A percentile compares a stretch with the other conserved stretches of the same genome.
Evolutionary conservation across 1,140 invertebrate species (phyloP).

Genomic region (Drosophila mojavensis): DNA sequence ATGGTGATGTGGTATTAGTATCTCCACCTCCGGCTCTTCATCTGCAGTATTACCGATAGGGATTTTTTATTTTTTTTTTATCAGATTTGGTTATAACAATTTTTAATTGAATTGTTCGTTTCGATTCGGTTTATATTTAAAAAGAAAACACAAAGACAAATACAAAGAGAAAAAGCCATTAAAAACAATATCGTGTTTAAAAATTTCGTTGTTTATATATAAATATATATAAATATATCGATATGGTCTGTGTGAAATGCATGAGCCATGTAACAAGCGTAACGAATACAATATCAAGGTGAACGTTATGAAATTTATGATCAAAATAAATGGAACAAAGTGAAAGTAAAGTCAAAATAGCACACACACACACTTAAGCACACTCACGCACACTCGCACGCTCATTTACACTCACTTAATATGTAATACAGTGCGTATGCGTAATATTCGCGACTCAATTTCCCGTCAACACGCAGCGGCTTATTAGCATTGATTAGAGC

Average conservation of each 20-base stretch:
- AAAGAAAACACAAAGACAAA: conserved; percentile 55
- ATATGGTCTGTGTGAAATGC: conserved; percentile 32
- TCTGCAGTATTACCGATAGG: conserved; percentile 40
- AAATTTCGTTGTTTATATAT: not conserved
- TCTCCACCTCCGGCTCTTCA: conserved; percentile 76
- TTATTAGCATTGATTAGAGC: conserved; percentile 49
- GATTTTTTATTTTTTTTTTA: not conserved
- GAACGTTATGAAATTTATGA: conserved; percentile 48
- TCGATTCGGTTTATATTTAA: conserved; percentile 10
- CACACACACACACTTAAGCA: conserved; percentile 34
- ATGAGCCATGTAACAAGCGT: conserved; percentile 30
- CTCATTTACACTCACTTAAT: conserved; percentile 38
- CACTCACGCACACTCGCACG: not conserved
- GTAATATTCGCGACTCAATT: conserved; percentile 68
- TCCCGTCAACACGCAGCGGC: conserved; percentile 55
- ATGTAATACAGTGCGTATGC: conserved; percentile 58
- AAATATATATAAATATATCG: not conserved
- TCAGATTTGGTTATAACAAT: conserved; percentile 49
- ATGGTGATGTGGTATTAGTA: conserved; percentile 82
- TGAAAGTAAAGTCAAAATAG: conserved; percentile 58
- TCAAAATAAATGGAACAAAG: conserved; percentile 52
- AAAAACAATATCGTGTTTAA: conserved; percentile 44
- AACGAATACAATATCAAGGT: conserved; percentile 31
- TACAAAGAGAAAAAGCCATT: conserved; percentile 69
- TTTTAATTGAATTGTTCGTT: conserved; percentile 35